These are phyloP conservation scores for Pampusana beccarii DNA, from an alignment of 2,113 vertebrate species.

Conservation along the genomic window DNA sequence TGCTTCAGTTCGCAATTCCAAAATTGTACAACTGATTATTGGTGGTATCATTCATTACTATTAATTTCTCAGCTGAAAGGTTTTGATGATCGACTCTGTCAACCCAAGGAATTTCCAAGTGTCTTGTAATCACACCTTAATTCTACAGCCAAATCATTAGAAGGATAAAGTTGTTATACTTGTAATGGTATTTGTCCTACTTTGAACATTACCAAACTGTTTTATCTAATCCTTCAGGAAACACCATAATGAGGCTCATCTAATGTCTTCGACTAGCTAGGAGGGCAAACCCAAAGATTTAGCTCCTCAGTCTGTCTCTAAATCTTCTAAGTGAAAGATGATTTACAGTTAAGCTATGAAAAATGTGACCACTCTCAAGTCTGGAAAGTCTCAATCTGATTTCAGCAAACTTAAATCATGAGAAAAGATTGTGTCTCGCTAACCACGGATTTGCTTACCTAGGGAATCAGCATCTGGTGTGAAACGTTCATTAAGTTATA, in stretches of 20 bases:
- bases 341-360: constrained; percentile 88
- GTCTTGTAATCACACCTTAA: constrained; percentile 42
- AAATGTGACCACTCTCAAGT: constrained; percentile 80
- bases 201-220: constrained; percentile 70
- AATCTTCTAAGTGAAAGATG: constrained; percentile 87
- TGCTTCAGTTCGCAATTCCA: neutral
- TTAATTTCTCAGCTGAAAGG: neutral
- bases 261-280: constrained; percentile 78
- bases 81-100: constrained; percentile 4
- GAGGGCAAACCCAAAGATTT: constrained; percentile 84
- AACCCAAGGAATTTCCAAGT: constrained; percentile 12
- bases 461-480: constrained; percentile 50
- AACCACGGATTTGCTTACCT: constrained; percentile 1
- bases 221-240: constrained; percentile 73
- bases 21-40: neutral
- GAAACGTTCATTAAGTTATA: constrained; percentile 75
- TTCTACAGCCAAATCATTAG: constrained; percentile 2
- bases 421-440: constrained; percentile 13
- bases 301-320: constrained; percentile 81
- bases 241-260: constrained; percentile 74
- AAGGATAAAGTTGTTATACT: constrained; percentile 54
- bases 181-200: constrained; percentile 64
- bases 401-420: constrained; percentile 67
- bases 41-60: neutral
- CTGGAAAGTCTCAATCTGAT: constrained; percentile 75